Evolutionary conservation across 1,140 invertebrate genomes (phyloP), one percentile per base, ranked within the genome.

Genomic region (Meteorus sp.): DNA sequence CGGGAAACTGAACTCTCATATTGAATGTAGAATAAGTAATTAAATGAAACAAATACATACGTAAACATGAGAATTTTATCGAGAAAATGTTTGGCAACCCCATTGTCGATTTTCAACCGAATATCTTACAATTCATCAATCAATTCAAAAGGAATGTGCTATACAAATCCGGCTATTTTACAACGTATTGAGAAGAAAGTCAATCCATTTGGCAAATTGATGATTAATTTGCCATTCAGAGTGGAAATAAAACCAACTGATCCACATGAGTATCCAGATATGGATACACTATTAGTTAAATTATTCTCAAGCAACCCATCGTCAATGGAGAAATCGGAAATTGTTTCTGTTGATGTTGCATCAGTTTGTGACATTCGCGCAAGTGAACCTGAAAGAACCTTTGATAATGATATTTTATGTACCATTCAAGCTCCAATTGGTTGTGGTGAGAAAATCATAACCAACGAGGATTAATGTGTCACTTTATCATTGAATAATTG

Each of bases 121-220:
- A 4, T 39, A 13, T 39, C 3, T 39, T 13, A 39, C 15, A 11
- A n/a, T 39, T 13, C 13, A 3, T 39, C 11, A 13, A 11, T 7
- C 6, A 39, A 39, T 39, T 39, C 35, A 3, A 3, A 8, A 39
- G 13, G 35, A 5, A 35, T 52, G 33, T 52, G 50, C 37, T 52
- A 29, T 6, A 31, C 13, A 17, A 56, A 22, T 15, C 27, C 56
- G 50, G 33, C 20, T 17, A 11, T 44, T 29, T 9, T 59, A 4
- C 56, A 54, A 13, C 47, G 52, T 41, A 57, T 60, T n/a, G 17
- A 43, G n/a, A 62, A 57, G 41, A 62, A 23, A 31, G 57, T 65
- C 6, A 52, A 65, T 56, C 52, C 54, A 2, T 62, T 62, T 44
- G 63, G 63, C 13, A 65, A 57, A 59, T 45, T 65, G 31, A 7